Evolutionary conservation across 2,113 vertebrate species (phyloP), one percentile per base, ranked within the genome.

Genomic region (Lucifuga dentata): DNA sequence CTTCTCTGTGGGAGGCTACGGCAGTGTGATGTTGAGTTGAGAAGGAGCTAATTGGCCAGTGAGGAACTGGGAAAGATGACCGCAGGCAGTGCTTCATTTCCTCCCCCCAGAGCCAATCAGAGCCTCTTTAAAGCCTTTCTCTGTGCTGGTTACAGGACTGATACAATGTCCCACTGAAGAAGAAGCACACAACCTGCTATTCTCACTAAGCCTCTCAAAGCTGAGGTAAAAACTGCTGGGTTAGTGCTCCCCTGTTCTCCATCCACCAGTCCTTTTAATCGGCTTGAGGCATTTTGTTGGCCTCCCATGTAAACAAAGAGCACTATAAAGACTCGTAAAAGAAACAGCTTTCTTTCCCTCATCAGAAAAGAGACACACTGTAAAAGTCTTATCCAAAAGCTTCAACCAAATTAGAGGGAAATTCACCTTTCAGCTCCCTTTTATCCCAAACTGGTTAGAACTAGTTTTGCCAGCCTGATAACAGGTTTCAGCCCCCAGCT

Each of bases 241-340:
- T 73, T 59, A 65, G 40, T 58, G 49, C 38, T 57, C 32, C 51
- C 41, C 38, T 69, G 63, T 41, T 75, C 51, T 77, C 65, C 43
- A 39, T 73, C 56, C 51, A n/a, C 39, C 56, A 68, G 56, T 45
- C 67, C 46, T 56, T 86, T 62, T 85, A 81, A 90, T 90, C 79
- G 50, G 70, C 68, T 82, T 80, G 66, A 46, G 65, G 41, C 39
- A 63, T 40, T 63, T 68, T 3, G 12, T 46, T 64, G 70, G 70
- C 53, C 51, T 63, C 68, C 70, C 76, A 61, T 57, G 61, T 61
- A 84, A 89, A 88, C 82, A 86, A 83, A 79, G 64, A 65, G 32
- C 45, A 64, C 24, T 56, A 50, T 68, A n/a, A n/a, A 76, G 40
- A 69, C 62, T 76, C 51, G 3, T 17, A 56, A 35, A 70, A 63